Percentiles rank a stretch among this genome's conserved stretches.
Conservation (phyloP, 2,797 vertebrate genomes). For the Gorsachius magnificus region DNA sequence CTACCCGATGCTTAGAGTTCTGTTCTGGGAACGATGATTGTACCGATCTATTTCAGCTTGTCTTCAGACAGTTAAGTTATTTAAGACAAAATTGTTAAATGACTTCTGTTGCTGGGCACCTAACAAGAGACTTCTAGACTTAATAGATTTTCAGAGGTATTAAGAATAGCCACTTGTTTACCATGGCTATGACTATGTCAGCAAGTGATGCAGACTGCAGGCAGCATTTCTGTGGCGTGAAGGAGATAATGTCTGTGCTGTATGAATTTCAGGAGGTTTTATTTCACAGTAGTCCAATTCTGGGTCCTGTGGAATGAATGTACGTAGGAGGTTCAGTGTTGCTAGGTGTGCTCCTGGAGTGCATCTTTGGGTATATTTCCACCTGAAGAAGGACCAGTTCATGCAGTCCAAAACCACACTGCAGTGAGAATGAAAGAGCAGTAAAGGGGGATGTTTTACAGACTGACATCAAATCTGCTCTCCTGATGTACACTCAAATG, state of each 20-base stretch:
- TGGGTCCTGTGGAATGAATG: neutral
- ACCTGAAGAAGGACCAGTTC: neutral
- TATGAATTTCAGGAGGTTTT: neutral
- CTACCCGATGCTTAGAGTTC: neutral
- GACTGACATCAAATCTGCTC: neutral
- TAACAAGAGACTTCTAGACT: neutral
- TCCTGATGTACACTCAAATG: neutral
- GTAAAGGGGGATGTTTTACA: neutral
- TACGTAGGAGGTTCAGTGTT: neutral
- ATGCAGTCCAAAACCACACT: neutral
- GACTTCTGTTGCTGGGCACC: neutral
- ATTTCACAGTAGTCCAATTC: neutral
- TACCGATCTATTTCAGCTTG: neutral
- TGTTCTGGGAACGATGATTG: neutral
- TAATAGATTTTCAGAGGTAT: neutral
- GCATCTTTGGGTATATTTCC: neutral
- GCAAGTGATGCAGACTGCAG: neutral
- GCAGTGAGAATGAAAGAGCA: neutral
- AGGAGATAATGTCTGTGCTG: neutral
- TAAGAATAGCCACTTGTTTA: neutral
- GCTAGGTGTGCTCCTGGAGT: neutral
- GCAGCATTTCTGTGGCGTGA: neutral
- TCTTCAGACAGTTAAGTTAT: neutral
- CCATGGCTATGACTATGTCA: neutral
- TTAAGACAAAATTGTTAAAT: neutral